Evolutionary conservation across 1,140 invertebrate genomes (phyloP).

Genomic region (Lanistes nyassanus): DNA sequence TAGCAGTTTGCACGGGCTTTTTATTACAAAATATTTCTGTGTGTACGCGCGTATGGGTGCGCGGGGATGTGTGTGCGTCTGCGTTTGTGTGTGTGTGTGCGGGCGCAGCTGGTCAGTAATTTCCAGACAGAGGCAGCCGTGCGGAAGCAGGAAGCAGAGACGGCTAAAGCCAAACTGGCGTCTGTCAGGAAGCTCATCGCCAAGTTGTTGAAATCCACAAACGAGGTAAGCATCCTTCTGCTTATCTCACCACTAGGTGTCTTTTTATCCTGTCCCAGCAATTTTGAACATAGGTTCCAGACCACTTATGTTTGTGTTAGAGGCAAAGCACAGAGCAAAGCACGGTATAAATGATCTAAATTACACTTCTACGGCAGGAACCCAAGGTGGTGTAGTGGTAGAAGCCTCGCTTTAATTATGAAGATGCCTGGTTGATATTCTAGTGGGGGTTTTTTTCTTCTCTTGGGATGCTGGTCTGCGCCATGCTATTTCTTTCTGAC

Average conservation of each 20-base stretch:
- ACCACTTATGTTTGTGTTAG: no score
- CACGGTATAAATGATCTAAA: no score
- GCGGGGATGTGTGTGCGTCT: background rate
- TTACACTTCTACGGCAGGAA: no score
- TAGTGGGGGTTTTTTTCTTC: background rate
- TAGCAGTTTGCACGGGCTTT: no score
- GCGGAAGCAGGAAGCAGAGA: slow-evolving; percentile 58
- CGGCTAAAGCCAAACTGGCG: slow-evolving; percentile 56
- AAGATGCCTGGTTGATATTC: no score
- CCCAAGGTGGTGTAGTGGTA: no score
- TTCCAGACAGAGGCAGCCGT: slow-evolving; percentile 64
- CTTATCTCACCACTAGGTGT: no score
- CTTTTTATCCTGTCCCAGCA: no score
- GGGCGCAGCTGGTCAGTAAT: slow-evolving; percentile 62
- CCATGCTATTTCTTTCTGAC: background rate
- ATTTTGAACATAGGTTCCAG: no score
- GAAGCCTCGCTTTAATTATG: no score
- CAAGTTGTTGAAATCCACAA: slow-evolving; percentile 63
- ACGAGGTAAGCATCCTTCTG: slow-evolving; percentile 60
- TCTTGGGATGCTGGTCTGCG: background rate
- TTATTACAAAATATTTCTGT: background rate
- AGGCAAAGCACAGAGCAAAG: no score
- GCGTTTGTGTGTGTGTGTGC: background rate
- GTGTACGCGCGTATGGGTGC: background rate
- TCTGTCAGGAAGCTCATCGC: slow-evolving; percentile 62